Percentiles rank a stretch among this genome's conserved stretches.
Conservation (phyloP, 2,888 invertebrate genomes). For the Callosobruchus maculatus region DNA sequence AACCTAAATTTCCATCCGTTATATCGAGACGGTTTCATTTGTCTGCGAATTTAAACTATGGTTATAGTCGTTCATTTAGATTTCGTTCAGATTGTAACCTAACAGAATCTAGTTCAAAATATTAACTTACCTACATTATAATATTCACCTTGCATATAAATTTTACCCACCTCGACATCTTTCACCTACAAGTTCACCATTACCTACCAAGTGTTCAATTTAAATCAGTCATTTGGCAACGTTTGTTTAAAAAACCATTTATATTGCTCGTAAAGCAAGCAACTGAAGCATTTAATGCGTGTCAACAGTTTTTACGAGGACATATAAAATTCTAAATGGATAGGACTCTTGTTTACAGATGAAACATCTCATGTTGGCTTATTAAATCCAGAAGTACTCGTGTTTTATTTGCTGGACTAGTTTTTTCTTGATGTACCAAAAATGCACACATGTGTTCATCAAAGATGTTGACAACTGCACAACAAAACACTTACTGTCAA, state of each 20-base stretch:
- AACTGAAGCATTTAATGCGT: background rate
- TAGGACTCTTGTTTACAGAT: background rate
- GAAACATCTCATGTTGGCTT: background rate
- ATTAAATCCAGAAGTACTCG: background rate
- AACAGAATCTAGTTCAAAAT: no score
- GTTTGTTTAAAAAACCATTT: background rate
- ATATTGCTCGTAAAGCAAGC: background rate
- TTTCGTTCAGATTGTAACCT: no score
- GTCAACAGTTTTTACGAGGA: background rate
- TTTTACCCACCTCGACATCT: background rate
- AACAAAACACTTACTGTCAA: no score
- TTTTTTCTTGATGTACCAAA: no score
- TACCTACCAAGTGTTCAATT: background rate
- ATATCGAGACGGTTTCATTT: no score
- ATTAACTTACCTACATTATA: background rate
- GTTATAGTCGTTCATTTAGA: no score
- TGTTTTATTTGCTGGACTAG: background rate
- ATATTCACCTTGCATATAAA: background rate
- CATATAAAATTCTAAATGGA: background rate
- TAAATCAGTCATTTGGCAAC: background rate
- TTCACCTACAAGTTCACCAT: background rate
- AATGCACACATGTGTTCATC: no score
- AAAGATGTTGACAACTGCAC: no score
- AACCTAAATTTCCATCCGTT: no score
- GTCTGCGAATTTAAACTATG: no score